Conservation (phyloP, 2,797 vertebrate species). For the Xenops minutus region DNA sequence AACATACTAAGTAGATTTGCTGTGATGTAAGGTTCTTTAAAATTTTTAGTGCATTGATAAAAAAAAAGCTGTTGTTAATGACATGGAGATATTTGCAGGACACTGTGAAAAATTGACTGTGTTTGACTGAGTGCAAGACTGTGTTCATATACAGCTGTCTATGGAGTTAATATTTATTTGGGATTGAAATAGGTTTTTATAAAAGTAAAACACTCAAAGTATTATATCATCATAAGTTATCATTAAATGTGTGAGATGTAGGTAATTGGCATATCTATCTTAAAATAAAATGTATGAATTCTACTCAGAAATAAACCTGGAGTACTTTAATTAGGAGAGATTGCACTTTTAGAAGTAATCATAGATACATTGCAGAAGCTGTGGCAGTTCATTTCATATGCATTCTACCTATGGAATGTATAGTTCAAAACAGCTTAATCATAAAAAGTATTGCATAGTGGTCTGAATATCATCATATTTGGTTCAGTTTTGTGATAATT, state of each 20-base stretch:
- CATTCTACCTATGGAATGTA: not conserved
- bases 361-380: not conserved
- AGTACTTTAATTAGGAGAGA: not conserved
- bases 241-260: not conserved
- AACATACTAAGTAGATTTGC: not conserved
- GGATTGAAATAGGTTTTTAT: not conserved
- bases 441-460: fast-evolving
- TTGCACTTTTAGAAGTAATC: not conserved
- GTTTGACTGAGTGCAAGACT: not conserved
- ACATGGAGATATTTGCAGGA: not conserved
- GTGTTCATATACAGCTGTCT: not conserved
- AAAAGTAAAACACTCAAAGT: not conserved
- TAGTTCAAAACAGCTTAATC: not conserved
- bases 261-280: not conserved
- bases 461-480: not conserved
- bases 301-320: not conserved
- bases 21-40: not conserved
- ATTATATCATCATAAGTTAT: not conserved
- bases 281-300: not conserved
- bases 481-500: not conserved
- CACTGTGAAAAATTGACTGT: not conserved
- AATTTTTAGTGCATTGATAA: not conserved
- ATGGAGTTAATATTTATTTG: not conserved
- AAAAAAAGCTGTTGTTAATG: not conserved
- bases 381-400: not conserved